phyloP scores from a whole-genome alignment of 2,113 vertebrate genomes.

The Xenopus borealis region DNA sequence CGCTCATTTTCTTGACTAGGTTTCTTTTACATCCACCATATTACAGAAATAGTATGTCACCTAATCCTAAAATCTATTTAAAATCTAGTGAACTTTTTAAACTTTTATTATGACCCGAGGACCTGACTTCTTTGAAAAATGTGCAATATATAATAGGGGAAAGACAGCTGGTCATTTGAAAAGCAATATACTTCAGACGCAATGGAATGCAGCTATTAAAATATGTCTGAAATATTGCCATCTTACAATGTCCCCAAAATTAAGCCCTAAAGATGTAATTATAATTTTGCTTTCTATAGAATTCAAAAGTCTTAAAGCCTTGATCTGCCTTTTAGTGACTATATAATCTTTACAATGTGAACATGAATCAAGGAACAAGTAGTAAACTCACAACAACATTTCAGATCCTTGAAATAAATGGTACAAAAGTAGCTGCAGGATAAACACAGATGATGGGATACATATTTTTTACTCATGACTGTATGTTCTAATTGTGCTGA shows the following conservation, averaged over 20 bases:
- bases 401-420: constrained; percentile 1
- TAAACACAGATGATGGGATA: not conserved
- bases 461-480: too few species aligned
- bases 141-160: constrained; percentile 34
- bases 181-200: constrained; percentile 36
- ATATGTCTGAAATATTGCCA: constrained; percentile 33
- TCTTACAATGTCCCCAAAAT: constrained; percentile 20
- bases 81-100: constrained; percentile 43
- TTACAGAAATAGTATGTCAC: constrained; percentile 34
- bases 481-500: too few species aligned
- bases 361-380: not conserved
- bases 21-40: constrained; percentile 18
- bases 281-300: constrained; percentile 14
- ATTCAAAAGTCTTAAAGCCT: constrained; percentile 4
- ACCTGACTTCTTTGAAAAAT: constrained; percentile 37
- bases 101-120: constrained; percentile 46
- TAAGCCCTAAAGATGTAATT: constrained; percentile 35
- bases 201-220: constrained; percentile 41
- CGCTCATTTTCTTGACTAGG: constrained; percentile 1
- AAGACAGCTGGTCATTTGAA: constrained; percentile 36
- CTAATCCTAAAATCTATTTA: constrained; percentile 37
- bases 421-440: not conserved
- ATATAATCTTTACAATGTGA: constrained; percentile 6
- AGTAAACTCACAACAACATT: not conserved
- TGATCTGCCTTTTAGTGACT: constrained; percentile 13